phyloP scores from a whole-genome alignment of 2,888 invertebrate species.

The Polietes domitor region DNA sequence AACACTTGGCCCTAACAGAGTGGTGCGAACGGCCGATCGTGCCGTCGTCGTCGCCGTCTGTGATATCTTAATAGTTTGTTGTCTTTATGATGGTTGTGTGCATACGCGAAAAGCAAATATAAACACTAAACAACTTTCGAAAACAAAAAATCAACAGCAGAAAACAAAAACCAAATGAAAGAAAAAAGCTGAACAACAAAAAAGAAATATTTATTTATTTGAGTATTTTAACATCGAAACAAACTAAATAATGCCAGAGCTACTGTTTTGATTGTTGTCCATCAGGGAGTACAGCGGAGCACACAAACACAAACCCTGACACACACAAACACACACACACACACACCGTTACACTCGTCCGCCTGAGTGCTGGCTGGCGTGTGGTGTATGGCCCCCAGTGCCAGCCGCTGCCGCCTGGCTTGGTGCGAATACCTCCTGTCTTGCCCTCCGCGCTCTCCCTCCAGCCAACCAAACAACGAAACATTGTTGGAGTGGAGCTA shows the following conservation, averaged over 20 bases:
- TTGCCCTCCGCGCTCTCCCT: not conserved
- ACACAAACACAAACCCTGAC: no score
- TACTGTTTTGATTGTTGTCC: constrained; percentile 43
- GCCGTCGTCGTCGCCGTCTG: not conserved
- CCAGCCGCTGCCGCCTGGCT: not conserved
- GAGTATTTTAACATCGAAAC: constrained; percentile 38
- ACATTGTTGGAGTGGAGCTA: constrained; percentile 10
- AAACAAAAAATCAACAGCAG: not conserved
- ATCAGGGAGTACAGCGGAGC: constrained; percentile 7
- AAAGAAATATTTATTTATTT: constrained; percentile 24
- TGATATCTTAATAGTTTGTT: constrained; percentile 33
- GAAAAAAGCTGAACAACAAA: not conserved
- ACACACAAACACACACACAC: not conserved
- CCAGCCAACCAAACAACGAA: not conserved
- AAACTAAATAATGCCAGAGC: constrained; percentile 32
- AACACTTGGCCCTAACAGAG: constrained; percentile 31
- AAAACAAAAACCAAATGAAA: not conserved
- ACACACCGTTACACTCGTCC: not conserved
- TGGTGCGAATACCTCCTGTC: not conserved
- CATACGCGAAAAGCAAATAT: not conserved
- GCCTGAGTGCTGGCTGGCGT: not conserved
- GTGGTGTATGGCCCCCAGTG: constrained; percentile 11
- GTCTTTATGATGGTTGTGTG: constrained; percentile 13
- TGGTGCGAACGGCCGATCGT: not conserved
- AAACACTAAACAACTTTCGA: constrained; percentile 31